A percentile compares a stretch with the other conserved stretches of the same genome.
Conservation (phyloP, 2,888 invertebrate species). For the Trachelus iudaicus region DNA sequence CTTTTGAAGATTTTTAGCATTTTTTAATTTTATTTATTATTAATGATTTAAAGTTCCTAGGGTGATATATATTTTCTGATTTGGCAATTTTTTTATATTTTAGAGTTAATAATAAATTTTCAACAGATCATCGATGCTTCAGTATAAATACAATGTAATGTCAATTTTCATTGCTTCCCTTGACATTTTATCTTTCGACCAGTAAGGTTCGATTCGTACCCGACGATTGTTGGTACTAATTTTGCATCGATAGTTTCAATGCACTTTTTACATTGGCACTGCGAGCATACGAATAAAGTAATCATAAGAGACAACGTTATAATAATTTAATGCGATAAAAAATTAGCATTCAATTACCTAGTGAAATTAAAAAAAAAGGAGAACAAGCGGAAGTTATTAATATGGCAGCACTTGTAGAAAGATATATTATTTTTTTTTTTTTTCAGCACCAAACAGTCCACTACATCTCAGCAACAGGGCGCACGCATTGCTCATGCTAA, state of each 20-base stretch:
- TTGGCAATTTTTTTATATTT: too few relatives aligned
- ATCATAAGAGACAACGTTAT: background rate
- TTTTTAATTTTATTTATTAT: too few relatives aligned
- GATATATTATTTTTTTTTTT: slow-evolving; percentile 31
- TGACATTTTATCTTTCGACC: background rate
- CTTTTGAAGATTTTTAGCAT: too few relatives aligned
- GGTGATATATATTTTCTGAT: too few relatives aligned
- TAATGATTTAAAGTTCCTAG: too few relatives aligned
- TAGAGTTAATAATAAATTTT: too few relatives aligned
- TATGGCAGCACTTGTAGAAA: background rate
- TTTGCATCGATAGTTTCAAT: background rate
- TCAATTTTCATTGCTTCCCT: too few relatives aligned
- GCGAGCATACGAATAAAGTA: background rate
- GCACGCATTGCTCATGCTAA: slow-evolving; percentile 72
- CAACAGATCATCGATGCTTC: too few relatives aligned
- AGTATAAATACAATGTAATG: too few relatives aligned
- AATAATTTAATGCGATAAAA: too few relatives aligned
- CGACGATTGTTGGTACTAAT: background rate
- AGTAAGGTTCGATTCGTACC: background rate
- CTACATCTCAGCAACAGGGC: slow-evolving; percentile 74
- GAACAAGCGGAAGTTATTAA: background rate
- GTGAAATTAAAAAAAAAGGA: too few relatives aligned
- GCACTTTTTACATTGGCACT: background rate
- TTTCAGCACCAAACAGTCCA: slow-evolving; percentile 75
- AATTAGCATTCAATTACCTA: too few relatives aligned